Base-by-base conservation (phyloP, 2,888 invertebrate genomes). In the Drosophila nr. perissopoda region DNA sequence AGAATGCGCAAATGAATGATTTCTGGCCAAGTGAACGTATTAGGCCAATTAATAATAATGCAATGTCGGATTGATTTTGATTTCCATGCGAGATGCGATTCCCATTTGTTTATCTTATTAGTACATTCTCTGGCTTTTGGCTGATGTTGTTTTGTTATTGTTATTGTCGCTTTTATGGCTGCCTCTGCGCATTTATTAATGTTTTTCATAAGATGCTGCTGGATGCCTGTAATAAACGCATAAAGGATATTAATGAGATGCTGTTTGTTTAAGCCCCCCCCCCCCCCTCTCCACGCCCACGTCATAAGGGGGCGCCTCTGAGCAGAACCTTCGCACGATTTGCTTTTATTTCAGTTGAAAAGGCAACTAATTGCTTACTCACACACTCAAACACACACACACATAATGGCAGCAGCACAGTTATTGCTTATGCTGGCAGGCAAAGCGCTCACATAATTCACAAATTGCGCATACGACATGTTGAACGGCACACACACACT, bases 401-500 rank as follows among this genome's bases (percentile, higher is more conserved):
- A 40, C 18, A 57, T 38, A 42, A 38, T 16, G 40, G 21, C 27
- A 68, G 48, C 53, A 51, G 42, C 36, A 67, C 83, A 79, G 82
- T 84, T 87, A 85, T 83, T 86, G 83, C 83, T 82, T 70, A 79
- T 86, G 83, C 76, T 75, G 76, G 74, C 78, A 70, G 78, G 76
- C 68, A 75, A 57, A 70, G 75, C 72, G 72, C 69, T 72, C 77
- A 58, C 83, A 88, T 88, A 87, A 83, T 83, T 87, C 88, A 88
- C 83, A 88, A 88, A 88, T 88, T 87, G 84, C 88, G 82, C 84
- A 87, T 87, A 87, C 88, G 87, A 83, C 88, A 88, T 84, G 87
- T 79, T 83, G 79, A 87, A 79, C 82, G 84, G 75, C 83, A 59
- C 34, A 52, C 25, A 27, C 42, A 33, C 33, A n/a, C 42, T 56